phyloP scores from a whole-genome alignment of 2,888 invertebrate species.

The Geophilus truncorum region DNA sequence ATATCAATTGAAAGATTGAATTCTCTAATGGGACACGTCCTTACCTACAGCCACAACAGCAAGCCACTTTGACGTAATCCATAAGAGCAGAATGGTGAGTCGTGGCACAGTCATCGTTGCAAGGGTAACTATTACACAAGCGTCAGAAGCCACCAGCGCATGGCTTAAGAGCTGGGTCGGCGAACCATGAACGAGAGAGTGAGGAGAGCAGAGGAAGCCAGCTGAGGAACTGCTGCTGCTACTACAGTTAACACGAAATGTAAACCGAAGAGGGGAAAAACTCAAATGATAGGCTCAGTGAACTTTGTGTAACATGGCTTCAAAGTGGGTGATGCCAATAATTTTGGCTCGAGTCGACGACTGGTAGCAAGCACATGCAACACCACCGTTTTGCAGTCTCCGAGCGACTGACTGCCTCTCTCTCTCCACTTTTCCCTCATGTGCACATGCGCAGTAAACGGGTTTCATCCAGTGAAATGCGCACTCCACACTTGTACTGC shows the following conservation, averaged over 20 bases:
- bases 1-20: background rate
- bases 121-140: background rate
- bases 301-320: background rate
- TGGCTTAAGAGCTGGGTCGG: background rate
- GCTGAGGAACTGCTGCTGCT: background rate
- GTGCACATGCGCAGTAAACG: background rate
- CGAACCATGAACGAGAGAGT: background rate
- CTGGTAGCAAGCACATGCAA: background rate
- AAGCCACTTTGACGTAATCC: background rate
- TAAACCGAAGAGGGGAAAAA: background rate
- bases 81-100: background rate
- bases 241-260: background rate
- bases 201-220: background rate
- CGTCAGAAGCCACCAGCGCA: background rate
- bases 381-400: background rate
- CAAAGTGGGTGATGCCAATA: background rate
- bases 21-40: background rate
- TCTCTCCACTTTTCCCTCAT: background rate
- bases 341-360: background rate
- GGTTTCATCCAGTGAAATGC: background rate
- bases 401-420: background rate
- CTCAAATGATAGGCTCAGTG: background rate
- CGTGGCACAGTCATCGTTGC: background rate
- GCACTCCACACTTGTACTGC: background rate
- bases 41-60: background rate